Base-by-base conservation (phyloP, 2,888 invertebrate genomes). In the Xylota sylvarum region DNA sequence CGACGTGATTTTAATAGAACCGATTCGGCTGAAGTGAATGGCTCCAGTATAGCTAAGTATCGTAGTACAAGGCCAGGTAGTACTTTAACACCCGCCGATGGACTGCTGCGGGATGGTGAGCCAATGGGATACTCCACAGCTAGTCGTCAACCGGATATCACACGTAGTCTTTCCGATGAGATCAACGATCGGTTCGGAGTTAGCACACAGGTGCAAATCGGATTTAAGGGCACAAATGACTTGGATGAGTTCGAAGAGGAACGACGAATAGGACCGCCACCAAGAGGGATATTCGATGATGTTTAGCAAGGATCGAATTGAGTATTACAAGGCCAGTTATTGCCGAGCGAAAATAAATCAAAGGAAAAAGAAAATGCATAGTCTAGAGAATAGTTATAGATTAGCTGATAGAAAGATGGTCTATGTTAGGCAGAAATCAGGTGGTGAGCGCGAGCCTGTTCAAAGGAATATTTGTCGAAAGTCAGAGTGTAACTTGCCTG, bases 231-330 rank as follows among this genome's bases (percentile, higher is more conserved):
- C 52, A 87, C 89, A 9, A 83, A 56, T 30, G 83, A 62, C n/a
- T 62, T 74, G 23, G 62, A 79, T 23, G 79, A 80, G 12, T 48
- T 78, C 19, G 88, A 74, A 50, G 89, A 88, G 10, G 89, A 90
- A 35, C 89, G 89, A 67, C 94, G 95, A 87, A 94, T 95, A 89
- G 95, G 95, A 0, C 94, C 94, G 82, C 96, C 96, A 0, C 97
- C 96, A 0, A 94, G 95, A 88, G 96, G 96, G 9, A 94, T 97
- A 80, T 97, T 97, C 89, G 97, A 97, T 90, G 97, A 97, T 91
- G 96, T 97, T 81, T 97, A 94, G 89, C 40, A 70, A 52, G 60
- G 12, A 30, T 14, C 5, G n/a, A 64, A 48, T 17, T 35, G 37
- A 65, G 65, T 72, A 85, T 67, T 76, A 70, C 40, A 37, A 35